Base-by-base conservation (phyloP, 1,140 invertebrate species). In the Bombus terrestris region DNA sequence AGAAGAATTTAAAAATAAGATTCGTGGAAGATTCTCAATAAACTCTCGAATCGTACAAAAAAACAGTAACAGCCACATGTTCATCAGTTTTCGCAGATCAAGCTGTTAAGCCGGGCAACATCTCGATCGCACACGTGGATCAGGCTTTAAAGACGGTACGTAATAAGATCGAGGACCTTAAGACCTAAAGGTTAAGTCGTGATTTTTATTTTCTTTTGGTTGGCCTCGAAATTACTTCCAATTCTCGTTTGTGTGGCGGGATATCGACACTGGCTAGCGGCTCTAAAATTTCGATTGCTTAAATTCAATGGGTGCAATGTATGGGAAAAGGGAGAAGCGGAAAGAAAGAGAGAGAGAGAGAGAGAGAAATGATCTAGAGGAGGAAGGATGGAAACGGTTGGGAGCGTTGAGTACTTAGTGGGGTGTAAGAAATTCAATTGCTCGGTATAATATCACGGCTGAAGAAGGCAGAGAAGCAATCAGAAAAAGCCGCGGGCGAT, bases 391-490 rank as follows among this genome's bases (percentile, higher is more conserved):
- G 10, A 37, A 37, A 15, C 32, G 6, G n/a, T 13, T 37, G 57
- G 64, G 25, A 78, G 72, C 66, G 32, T 53, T 59, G 66, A 87
- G 71, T 81, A 83, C 62, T 85, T 80, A 88, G 81, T 66, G 72
- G 66, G 72, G 81, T 84, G 90, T 90, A 91, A 91, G 91, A 91
- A 91, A 91, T 91, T 91, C 91, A 91, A 91, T 91, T 89, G 91
- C 83, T 83, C 75, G 83, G 86, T 91, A 88, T 91, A 91, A 91
- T 91, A 91, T 90, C 86, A 77, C 84, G 90, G 37, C 32, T 39
- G 69, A 43, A 77, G 76, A 83, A 82, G 79, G 72, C 83, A 75
- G 86, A 83, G 86, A 87, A 88, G 91, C 91, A 91, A 91, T 91
- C 90, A 90, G 86, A 91, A 90, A 91, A 90, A 86, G 86, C 90